Evolutionary conservation across 1,140 invertebrate genomes (phyloP).

Genomic region (Hyphantria cunea): DNA sequence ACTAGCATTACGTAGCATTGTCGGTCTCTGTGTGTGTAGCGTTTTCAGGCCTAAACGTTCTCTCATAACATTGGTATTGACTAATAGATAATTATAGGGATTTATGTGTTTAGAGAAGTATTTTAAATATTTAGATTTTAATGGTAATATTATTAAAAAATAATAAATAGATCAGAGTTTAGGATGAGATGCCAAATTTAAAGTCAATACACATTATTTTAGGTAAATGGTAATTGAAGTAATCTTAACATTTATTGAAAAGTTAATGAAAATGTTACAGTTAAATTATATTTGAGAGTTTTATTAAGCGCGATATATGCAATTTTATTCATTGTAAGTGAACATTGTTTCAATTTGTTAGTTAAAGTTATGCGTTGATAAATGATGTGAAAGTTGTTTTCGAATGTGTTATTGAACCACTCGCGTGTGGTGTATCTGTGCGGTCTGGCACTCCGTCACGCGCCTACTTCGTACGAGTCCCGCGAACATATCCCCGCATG

Average conservation of each 20-base stretch:
- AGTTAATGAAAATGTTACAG: constrained; percentile 81
- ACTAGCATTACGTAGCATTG: constrained; percentile 27
- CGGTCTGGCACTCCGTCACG: constrained; percentile 8
- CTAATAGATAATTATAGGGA: constrained; percentile 79
- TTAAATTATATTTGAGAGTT: constrained; percentile 82
- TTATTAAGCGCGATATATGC: constrained; percentile 79
- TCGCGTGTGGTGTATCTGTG: constrained; percentile 28
- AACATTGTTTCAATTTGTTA: constrained; percentile 80
- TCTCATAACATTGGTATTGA: constrained; percentile 76
- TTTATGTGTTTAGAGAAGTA: constrained; percentile 81
- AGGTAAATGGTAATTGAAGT: constrained; percentile 79
- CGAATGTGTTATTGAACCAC: constrained; percentile 51
- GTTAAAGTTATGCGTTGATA: constrained; percentile 80
- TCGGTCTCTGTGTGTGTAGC: constrained; percentile 57
- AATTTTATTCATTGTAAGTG: constrained; percentile 79
- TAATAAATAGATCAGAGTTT: constrained; percentile 76
- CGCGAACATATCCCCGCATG: constrained; percentile 64
- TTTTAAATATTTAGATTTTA: constrained; percentile 80
- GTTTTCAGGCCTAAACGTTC: constrained; percentile 74
- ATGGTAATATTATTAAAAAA: constrained; percentile 65
- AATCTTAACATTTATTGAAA: constrained; percentile 80
- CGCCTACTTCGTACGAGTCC: constrained; percentile 41
- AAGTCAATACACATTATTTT: constrained; percentile 82
- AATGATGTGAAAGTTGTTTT: constrained; percentile 68
- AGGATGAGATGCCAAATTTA: constrained; percentile 81